Evolutionary conservation across 1,140 invertebrate genomes (phyloP).

Genomic region (Pectinophora gossypiella): DNA sequence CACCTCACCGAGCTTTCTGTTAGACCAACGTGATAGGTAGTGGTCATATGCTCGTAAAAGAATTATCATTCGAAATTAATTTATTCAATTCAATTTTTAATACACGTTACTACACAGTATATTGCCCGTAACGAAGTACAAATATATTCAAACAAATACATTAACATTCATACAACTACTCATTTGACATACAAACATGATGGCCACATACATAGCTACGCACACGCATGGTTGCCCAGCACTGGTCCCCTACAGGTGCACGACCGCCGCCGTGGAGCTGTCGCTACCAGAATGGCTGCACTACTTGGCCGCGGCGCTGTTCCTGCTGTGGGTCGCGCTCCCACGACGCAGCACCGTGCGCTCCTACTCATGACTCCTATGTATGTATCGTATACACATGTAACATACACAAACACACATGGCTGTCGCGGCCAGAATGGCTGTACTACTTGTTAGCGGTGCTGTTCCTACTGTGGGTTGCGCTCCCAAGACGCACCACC

Average conservation of each 20-base stretch:
- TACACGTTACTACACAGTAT: too few species aligned
- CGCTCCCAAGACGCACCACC: slow-evolving; percentile 46
- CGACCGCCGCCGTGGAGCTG: slow-evolving; percentile 60
- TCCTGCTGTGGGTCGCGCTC: slow-evolving; percentile 54
- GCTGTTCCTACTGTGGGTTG: slow-evolving; percentile 55
- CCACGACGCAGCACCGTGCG: slow-evolving; percentile 44
- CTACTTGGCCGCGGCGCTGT: slow-evolving; percentile 51
- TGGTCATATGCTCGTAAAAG: too few species aligned
- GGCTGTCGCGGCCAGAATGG: slow-evolving; percentile 66
- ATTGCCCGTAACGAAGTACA: too few species aligned
- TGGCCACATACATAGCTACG: background rate
- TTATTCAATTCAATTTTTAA: too few species aligned
- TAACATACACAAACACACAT: too few species aligned
- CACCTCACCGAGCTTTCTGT: too few species aligned
- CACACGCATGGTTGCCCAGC: background rate
- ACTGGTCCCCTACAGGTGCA: slow-evolving; percentile 62
- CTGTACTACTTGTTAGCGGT: slow-evolving; percentile 53
- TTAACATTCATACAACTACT: background rate
- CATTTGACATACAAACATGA: background rate
- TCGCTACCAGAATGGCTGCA: slow-evolving; percentile 63
- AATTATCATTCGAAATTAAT: too few species aligned
- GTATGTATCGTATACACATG: slow-evolving; percentile 40
- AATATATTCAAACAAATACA: background rate
- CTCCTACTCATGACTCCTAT: slow-evolving; percentile 32
- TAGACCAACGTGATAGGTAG: too few species aligned